phyloP scores from a whole-genome alignment of 2,888 invertebrate genomes.

The Sinotaia quadrata region DNA sequence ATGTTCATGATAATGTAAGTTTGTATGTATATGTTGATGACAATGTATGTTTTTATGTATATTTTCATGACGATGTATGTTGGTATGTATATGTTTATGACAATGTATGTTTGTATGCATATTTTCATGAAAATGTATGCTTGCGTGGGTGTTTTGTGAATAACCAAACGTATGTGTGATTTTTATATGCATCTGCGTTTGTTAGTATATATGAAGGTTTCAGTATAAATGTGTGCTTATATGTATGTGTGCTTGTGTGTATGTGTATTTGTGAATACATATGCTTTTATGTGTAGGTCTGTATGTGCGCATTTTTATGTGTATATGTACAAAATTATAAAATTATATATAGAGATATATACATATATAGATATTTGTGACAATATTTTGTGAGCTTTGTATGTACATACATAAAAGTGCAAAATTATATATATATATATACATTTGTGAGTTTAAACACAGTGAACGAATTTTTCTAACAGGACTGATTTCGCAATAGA shows the following conservation, averaged over 20 bases:
- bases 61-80: background rate
- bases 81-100: background rate
- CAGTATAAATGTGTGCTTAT: background rate
- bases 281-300: background rate
- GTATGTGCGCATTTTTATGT: background rate
- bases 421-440: no score
- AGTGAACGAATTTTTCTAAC: no score
- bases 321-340: background rate
- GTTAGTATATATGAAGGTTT: slow-evolving; percentile 3
- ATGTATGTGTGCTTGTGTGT: no score
- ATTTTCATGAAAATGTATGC: background rate
- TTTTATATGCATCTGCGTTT: background rate
- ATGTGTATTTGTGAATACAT: background rate
- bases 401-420: no score
- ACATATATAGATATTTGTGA: no score
- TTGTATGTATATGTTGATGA: background rate
- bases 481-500: no score
- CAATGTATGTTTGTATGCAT: background rate
- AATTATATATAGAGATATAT: no score
- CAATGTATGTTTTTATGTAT: background rate
- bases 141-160: background rate
- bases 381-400: no score
- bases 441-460: no score
- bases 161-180: background rate
- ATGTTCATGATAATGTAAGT: background rate